Conservation (phyloP, 1,140 invertebrate genomes). For the Gerris buenoi region DNA sequence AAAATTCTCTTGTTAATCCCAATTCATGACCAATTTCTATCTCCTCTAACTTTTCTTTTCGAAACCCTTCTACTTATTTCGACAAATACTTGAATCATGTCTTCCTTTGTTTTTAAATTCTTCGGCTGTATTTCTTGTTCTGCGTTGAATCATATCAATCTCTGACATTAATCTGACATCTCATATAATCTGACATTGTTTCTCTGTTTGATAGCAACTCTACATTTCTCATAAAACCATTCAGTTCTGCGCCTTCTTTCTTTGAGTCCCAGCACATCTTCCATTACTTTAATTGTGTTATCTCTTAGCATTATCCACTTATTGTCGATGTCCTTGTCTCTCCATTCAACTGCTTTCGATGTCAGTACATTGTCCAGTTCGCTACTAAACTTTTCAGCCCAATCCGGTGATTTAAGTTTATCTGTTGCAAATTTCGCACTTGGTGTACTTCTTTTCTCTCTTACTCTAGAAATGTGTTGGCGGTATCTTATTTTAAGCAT, state of each 20-base stretch:
- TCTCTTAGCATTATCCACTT: conserved; percentile 11
- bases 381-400: neutral
- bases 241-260: conserved; percentile 11
- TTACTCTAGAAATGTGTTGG: neutral
- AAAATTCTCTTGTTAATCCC: no score
- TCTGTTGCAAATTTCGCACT: conserved; percentile 4
- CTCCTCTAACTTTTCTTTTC: no score
- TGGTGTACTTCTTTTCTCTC: neutral
- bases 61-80: no score
- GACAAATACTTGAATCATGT: no score
- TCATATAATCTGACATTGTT: neutral
- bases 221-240: conserved; percentile 1
- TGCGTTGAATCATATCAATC: no score
- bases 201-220: neutral
- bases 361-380: conserved; percentile 4
- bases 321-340: neutral
- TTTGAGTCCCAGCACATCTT: neutral
- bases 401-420: neutral
- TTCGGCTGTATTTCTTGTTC: no score
- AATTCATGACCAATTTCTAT: no score
- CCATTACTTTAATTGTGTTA: neutral
- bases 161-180: no score
- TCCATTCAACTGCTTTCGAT: neutral
- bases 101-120: no score
- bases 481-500: conserved; percentile 14